These are phyloP conservation scores for Apotomis betuletana DNA, from an alignment of 2,888 invertebrate species.

Conservation along the genomic window DNA sequence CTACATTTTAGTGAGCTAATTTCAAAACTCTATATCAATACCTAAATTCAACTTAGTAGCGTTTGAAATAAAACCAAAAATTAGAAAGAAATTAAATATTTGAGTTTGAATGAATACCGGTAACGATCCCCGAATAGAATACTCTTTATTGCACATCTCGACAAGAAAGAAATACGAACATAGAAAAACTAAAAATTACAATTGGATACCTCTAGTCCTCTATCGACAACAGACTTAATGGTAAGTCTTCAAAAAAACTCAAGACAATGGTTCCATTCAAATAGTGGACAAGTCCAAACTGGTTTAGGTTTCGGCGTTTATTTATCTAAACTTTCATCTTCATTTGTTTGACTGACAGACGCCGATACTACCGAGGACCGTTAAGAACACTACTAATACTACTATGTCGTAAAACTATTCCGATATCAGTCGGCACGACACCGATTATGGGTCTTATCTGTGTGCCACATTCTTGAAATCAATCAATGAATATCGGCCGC, in stretches of 20 bases:
- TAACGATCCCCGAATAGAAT: too few relatives aligned
- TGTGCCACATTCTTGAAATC: conserved; percentile 30
- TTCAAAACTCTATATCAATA: too few relatives aligned
- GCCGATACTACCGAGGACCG: background rate
- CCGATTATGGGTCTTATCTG: conserved; percentile 29
- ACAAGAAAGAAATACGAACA: too few relatives aligned
- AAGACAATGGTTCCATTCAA: conserved; percentile 12
- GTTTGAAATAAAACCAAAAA: too few relatives aligned
- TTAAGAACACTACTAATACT: background rate
- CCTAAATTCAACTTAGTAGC: too few relatives aligned
- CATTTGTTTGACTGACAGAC: background rate
- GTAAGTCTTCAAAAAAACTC: background rate
- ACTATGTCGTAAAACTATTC: conserved; percentile 26
- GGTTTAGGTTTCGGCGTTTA: background rate
- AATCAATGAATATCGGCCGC: conserved; percentile 32
- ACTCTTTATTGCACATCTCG: too few relatives aligned
- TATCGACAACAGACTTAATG: too few relatives aligned
- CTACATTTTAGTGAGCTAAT: too few relatives aligned
- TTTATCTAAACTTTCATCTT: conserved; percentile 30
- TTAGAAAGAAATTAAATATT: too few relatives aligned
- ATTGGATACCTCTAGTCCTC: too few relatives aligned
- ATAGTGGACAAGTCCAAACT: background rate
- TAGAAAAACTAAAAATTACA: too few relatives aligned
- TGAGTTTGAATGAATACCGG: too few relatives aligned
- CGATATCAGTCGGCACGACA: conserved; percentile 26